Conservation (phyloP, 1,140 invertebrate genomes). For the Saccostrea cuccullata region DNA sequence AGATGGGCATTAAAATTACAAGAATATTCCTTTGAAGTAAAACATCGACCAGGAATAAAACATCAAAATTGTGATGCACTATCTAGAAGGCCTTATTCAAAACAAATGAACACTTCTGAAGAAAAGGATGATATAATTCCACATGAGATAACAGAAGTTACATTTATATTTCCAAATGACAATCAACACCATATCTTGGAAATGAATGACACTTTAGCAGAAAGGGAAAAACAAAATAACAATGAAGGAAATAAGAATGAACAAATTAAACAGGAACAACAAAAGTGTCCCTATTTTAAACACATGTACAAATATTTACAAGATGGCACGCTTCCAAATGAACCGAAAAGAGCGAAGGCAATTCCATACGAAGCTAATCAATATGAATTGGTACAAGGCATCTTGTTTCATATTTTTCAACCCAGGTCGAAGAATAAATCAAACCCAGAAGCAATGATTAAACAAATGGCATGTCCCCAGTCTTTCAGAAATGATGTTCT, state of each 20-base stretch:
- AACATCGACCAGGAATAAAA: not conserved
- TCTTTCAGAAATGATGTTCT: slow-evolving; percentile 46
- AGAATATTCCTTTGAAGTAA: not conserved
- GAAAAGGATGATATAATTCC: not conserved
- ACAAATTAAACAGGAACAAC: not conserved
- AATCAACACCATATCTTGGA: not conserved
- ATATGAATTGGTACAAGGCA: slow-evolving; percentile 50
- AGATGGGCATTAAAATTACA: not conserved
- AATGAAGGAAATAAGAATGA: not conserved
- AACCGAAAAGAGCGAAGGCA: slow-evolving; percentile 34
- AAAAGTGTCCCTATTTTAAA: not conserved
- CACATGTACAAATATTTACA: not conserved
- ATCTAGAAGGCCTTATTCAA: not conserved
- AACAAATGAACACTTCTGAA: not conserved
- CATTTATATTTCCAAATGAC: not conserved
- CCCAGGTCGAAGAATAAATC: not conserved
- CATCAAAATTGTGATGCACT: not conserved
- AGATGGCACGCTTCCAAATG: not conserved
- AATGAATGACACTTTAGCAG: not conserved
- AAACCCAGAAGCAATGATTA: slow-evolving; percentile 11
- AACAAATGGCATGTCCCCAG: slow-evolving; percentile 53
- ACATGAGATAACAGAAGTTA: not conserved
- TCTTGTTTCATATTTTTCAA: slow-evolving; percentile 49
- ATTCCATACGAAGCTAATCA: slow-evolving; percentile 38
- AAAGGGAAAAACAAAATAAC: not conserved